A percentile compares a stretch with the other conserved stretches of the same genome.
phyloP scores from a whole-genome alignment of 2,888 invertebrate genomes.

The Cataglyphis altisquamis region DNA sequence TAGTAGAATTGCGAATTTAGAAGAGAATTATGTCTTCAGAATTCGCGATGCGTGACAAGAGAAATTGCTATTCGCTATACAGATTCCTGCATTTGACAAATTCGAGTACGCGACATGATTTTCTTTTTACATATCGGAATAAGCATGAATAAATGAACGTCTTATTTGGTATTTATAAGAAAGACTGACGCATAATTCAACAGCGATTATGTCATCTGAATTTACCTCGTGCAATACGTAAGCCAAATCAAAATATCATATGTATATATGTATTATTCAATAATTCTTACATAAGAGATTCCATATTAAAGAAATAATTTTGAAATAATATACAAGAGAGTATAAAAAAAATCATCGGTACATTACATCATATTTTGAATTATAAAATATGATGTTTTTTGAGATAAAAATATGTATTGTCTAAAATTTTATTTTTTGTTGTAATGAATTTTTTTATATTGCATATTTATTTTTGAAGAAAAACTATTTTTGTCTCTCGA shows the following conservation, averaged over 20 bases:
- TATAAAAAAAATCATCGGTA: not conserved
- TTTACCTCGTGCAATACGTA: not conserved
- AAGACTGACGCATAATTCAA: conserved; percentile 43
- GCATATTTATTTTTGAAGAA: not conserved
- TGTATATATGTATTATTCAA: not conserved
- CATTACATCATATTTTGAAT: not conserved
- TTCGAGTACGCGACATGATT: conserved; percentile 22
- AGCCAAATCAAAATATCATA: conserved; percentile 12
- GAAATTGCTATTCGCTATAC: conserved; percentile 31
- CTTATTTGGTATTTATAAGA: conserved; percentile 53
- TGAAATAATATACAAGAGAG: not conserved
- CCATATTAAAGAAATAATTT: not conserved
- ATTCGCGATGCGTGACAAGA: conserved; percentile 39
- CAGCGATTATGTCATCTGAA: conserved; percentile 28
- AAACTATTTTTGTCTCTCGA: not conserved
- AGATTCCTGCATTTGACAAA: conserved; percentile 26
- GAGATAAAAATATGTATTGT: not conserved
- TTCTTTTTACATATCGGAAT: conserved; percentile 37
- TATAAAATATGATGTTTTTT: not conserved
- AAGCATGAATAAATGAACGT: conserved; percentile 36
- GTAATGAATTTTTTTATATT: not conserved
- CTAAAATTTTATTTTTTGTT: not conserved
- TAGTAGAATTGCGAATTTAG: conserved; percentile 43
- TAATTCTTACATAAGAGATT: not conserved
- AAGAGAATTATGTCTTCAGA: conserved; percentile 44